Evolutionary conservation across 2,797 vertebrate genomes (phyloP).

Genomic region (Chaunax sp.): DNA sequence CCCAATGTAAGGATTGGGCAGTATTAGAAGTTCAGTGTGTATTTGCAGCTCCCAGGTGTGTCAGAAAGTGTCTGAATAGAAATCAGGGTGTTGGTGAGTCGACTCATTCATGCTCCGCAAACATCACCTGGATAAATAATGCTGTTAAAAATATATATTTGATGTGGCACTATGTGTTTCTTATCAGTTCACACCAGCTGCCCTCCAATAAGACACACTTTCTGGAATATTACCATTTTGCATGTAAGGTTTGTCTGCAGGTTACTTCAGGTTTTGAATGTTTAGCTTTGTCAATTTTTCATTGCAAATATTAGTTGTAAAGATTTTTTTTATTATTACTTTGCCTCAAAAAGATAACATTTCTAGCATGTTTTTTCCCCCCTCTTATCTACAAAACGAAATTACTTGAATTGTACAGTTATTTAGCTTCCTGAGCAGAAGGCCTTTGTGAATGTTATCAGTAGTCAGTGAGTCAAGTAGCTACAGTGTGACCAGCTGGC

Average conservation of each 20-base stretch:
- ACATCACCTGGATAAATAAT: constrained; percentile 23
- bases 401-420: constrained; percentile 48
- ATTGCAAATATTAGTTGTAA: constrained; percentile 17
- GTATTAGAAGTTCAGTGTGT: constrained; percentile 17
- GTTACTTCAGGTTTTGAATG: constrained; percentile 32
- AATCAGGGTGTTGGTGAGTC: constrained; percentile 47
- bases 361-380: constrained; percentile 24
- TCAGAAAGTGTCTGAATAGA: constrained; percentile 39
- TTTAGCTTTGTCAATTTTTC: constrained; percentile 30
- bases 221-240: constrained; percentile 33
- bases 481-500: constrained; percentile 45
- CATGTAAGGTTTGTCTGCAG: constrained; percentile 39
- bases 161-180: constrained; percentile 24
- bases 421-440: constrained; percentile 50
- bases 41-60: constrained; percentile 30
- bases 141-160: constrained; percentile 25
- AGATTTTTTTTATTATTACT: constrained; percentile 19
- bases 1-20: not conserved
- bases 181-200: constrained; percentile 51
- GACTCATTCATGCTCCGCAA: constrained; percentile 29
- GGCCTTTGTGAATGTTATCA: constrained; percentile 65
- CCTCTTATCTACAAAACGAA: constrained; percentile 43
- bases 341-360: constrained; percentile 38
- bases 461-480: constrained; percentile 46
- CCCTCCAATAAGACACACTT: constrained; percentile 26